Evolutionary conservation across 2,113 vertebrate genomes (phyloP), one percentile per base, ranked within the genome.

Genomic region (Neodon shergylaensis): DNA sequence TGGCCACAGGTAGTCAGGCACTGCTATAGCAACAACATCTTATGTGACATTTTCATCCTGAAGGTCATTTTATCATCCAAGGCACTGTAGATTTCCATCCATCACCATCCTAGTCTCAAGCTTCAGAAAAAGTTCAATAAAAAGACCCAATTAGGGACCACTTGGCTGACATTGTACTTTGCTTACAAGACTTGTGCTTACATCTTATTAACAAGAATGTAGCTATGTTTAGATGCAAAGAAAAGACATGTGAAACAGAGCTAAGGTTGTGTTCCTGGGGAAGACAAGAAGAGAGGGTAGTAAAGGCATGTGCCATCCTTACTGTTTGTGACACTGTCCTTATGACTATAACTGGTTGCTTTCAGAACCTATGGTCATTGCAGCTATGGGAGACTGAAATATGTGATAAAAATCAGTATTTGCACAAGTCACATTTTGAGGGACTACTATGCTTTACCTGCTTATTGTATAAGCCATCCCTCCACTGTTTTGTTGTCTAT

Each of bases 341-440:
- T 16, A 61, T 33, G 49, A 24, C 49, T 39, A 33, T 8, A 90
- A 1, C 21, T 61, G 12, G 24, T 78, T 72, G 36, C 52, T 92
- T 83, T 39, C 47, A 88, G 65, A 87, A 72, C 77, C 61, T 24
- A 39, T 21, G 4, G 5, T 68, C 78, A 96, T 83, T 82, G 3
- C 2, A 76, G 39, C 89, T 90, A 82, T 79, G 88, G 19, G 66
- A n/a, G 14, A 66, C 49, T 78, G 49, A 88, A 85, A 89, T 70
- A 85, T 36, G 9, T 73, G n/a, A 21, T 63, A 84, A 49, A 92
- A 96, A 26, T 10, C 17, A 94, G 44, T 17, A 3, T 93, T 92
- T 85, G 73, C 39, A 81, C 16, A 90, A 86, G 17, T 76, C 39
- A 85, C 49, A 74, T 85, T 94, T 92, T 84, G 76, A 91, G 44